phyloP scores from a whole-genome alignment of 2,888 invertebrate genomes.

The Teleiodes luculella region DNA sequence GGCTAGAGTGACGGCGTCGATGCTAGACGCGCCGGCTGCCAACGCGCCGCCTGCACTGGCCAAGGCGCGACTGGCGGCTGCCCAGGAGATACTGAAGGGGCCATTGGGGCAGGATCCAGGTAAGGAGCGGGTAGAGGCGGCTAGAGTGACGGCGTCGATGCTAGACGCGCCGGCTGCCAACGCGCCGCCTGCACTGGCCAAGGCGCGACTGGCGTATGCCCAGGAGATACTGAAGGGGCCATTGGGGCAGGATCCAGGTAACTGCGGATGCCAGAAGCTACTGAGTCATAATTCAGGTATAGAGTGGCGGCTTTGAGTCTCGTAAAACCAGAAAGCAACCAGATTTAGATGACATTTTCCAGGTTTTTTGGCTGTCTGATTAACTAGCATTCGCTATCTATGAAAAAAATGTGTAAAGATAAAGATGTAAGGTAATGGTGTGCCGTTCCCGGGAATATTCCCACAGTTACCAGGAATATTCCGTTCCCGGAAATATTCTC shows the following conservation, averaged over 20 bases:
- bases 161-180: constrained; percentile 88
- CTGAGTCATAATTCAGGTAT: too few species aligned
- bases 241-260: neutral
- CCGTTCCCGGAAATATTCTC: too few species aligned
- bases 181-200: too few species aligned
- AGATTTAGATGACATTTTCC: too few species aligned
- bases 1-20: constrained; percentile 85
- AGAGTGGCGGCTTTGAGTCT: neutral
- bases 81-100: constrained; percentile 80
- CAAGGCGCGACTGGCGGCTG: constrained; percentile 88
- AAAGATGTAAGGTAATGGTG: too few species aligned
- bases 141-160: constrained; percentile 86
- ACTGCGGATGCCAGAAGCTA: too few species aligned
- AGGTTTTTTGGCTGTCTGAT: too few species aligned
- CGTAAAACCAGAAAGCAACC: too few species aligned
- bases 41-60: constrained; percentile 82
- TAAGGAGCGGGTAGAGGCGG: constrained; percentile 78
- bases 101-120: constrained; percentile 79
- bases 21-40: constrained; percentile 85
- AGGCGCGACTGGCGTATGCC: constrained; percentile 89
- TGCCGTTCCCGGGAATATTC: too few species aligned
- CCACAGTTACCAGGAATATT: too few species aligned
- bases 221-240: constrained; percentile 77
- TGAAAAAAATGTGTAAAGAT: too few species aligned
- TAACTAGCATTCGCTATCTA: too few species aligned